These are phyloP conservation scores for Pangasius larnaudii DNA, from an alignment of 2,797 vertebrate species.

Conservation along the genomic window DNA sequence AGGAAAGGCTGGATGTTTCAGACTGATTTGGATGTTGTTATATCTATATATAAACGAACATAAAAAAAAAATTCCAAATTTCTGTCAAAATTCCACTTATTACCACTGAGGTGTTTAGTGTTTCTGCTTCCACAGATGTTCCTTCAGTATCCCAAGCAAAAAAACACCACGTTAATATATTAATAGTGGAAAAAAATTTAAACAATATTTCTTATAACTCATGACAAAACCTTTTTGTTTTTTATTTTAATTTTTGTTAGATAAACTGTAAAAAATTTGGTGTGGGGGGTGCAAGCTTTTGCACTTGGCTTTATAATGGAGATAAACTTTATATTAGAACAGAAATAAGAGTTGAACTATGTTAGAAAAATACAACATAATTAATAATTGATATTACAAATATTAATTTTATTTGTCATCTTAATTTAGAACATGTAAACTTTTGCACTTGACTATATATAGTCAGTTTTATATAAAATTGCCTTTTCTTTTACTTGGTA, in stretches of 20 bases:
- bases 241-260: no score
- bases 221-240: no score
- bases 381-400: no score
- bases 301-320: neutral
- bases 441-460: no score
- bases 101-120: neutral
- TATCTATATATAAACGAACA: neutral
- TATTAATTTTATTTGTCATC: neutral
- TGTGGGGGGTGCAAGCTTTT: neutral
- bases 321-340: neutral
- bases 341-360: neutral
- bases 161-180: neutral
- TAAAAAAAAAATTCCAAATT: neutral
- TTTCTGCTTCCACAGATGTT: neutral
- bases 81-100: neutral
- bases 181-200: neutral
- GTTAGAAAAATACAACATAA: neutral
- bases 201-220: neutral
- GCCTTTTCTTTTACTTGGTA: neutral
- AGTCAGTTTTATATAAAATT: no score
- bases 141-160: neutral
- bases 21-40: neutral
- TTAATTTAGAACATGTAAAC: neutral
- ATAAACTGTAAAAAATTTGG: neutral
- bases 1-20: neutral